A percentile compares a stretch with the other conserved stretches of the same genome.
Evolutionary conservation across 2,888 invertebrate genomes (phyloP).

Genomic region (Hypomecis punctinalis): DNA sequence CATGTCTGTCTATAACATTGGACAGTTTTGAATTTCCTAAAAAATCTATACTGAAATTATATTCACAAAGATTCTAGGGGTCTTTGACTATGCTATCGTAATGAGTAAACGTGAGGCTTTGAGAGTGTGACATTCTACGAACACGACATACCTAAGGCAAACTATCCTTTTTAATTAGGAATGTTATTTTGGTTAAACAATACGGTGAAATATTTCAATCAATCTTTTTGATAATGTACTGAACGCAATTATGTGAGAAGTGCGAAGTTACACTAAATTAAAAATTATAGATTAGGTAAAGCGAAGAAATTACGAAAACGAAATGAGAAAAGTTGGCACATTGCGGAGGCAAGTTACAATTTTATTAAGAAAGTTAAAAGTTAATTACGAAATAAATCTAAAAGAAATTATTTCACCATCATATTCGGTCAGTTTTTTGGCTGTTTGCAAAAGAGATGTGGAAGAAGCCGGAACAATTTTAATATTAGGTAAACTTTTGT

Average conservation of each 20-base stretch:
- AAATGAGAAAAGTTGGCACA: conserved; percentile 7
- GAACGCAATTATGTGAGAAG: background rate
- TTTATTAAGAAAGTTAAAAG: conserved; percentile 22
- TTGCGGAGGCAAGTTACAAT: conserved; percentile 5
- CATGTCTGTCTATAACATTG: too few species aligned
- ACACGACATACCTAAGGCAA: too few species aligned
- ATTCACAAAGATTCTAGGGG: too few species aligned
- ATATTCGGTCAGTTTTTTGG: conserved; percentile 9
- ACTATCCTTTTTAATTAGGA: too few species aligned
- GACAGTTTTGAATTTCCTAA: too few species aligned
- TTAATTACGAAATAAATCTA: conserved; percentile 17
- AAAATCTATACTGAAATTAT: too few species aligned
- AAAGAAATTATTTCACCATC: conserved; percentile 7
- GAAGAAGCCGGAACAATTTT: conserved; percentile 28
- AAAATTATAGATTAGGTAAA: background rate
- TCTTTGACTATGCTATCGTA: too few species aligned
- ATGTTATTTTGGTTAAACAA: too few species aligned
- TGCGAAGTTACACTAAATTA: background rate
- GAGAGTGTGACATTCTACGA: too few species aligned
- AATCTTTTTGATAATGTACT: background rate
- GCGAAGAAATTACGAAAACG: background rate
- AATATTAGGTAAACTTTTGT: conserved; percentile 37
- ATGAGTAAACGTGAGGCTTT: too few species aligned
- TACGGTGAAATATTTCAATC: background rate
- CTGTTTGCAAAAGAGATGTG: conserved; percentile 33